Evolutionary conservation across 2,113 vertebrate genomes (phyloP), one percentile per base, ranked within the genome.

Genomic region (Xerus inauris): DNA sequence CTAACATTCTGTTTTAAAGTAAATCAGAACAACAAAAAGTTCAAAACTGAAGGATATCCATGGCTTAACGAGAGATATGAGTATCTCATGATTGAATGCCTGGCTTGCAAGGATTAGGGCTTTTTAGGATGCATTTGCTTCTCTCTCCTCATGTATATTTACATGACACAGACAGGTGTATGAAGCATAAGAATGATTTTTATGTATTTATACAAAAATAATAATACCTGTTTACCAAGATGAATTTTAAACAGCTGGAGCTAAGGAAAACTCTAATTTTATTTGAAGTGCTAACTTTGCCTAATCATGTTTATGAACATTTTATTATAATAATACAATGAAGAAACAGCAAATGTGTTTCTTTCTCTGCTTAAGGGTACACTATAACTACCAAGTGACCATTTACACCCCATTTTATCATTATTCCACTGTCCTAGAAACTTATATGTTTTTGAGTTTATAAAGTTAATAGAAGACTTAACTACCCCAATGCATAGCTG

Each of bases 391-490:
- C 22, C n/a, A 93, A 93, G 62, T 91, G 57, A 67, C 13, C 28
- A 14, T 40, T 51, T 30, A 28, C 12, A 40, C 38, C 19, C 14
- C 38, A 71, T 73, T 88, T 73, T 49, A 91, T 47, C 67, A 22
- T 81, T 76, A 10, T 54, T 90, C 83, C 51, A 73, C 10, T 14
- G 82, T 49, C 28, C 28, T 13, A 26, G 32, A 28, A 82, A 89
- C 14, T 94, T 86, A 14, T 16, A 86, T 67, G 51, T 65, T 87
- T 95, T 64, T 40, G 28, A 26, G 28, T 95, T 94, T 81, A 40
- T 89, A 92, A 76, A 64, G 54, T 51, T 45, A 71, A 47, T 51
- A 45, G 32, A 79, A 69, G 9, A 81, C 47, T 35, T 89, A 92
- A 81, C n/a, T 42, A 64, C 91, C 14, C 11, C 26, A 95, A 42